Base-by-base conservation (phyloP, 1,140 invertebrate genomes). In the Helicoverpa zea region DNA sequence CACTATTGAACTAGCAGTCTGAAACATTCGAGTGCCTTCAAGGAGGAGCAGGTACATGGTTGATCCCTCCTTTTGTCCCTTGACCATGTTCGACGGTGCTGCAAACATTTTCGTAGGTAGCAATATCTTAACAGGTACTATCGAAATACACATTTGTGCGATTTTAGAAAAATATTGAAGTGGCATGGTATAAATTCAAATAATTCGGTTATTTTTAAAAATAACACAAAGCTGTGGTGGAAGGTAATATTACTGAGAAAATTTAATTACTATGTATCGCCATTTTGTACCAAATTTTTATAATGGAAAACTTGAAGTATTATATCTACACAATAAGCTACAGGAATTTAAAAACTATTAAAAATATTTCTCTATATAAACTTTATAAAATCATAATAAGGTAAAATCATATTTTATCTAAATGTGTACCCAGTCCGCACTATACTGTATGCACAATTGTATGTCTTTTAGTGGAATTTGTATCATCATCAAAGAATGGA, bases 371-470 rank as follows among this genome's bases (percentile, higher is more conserved):
- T 78, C 47, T 78, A 68, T 82, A 74, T 81, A 64, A 76, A 75
- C 70, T 81, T 66, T 78, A 29, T 78, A 78, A 58, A 63, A 81
- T 77, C 63, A 77, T 66, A 81, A 54, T 80, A 29, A 13, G 56
- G 59, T 70, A 58, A 47, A 58, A 70, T 35, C 18, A 72, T 72
- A 13, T 72, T 73, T 56, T 73, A n/a, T 73, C 70, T 73, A 58
- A 52, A 18, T 49, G 16, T 66, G 18, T 35, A 10, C 35, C 23
- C 43, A 80, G 63, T 64, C 81, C 58, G 63, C 68, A 66, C 58
- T 89, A 91, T 13, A 91, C 89, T 35, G 83, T 87, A 59, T 89
- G 87, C 30, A 91, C 85, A 81, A 81, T 79, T 14, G 72, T 84
- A 61, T 84, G 83, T 75, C 79, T 64, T 29, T 64, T 80, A 74